These are phyloP conservation scores for Idaea straminata DNA, from an alignment of 2,888 invertebrate species.

Conservation along the genomic window DNA sequence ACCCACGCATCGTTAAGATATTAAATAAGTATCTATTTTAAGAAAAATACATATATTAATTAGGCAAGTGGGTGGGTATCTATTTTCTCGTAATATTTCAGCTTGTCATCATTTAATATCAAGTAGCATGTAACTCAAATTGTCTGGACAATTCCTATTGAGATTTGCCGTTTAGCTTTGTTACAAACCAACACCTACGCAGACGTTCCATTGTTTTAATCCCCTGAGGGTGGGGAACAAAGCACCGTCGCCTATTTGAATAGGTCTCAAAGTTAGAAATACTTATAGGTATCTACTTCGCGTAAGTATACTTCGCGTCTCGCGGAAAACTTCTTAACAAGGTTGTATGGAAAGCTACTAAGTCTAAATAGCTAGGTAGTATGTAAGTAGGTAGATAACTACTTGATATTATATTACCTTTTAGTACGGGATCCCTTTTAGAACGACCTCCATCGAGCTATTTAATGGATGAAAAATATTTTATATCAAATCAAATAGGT, in stretches of 20 bases:
- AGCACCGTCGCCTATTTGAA: constrained; percentile 22
- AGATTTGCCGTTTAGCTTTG: constrained; percentile 12
- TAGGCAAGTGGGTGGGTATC: background rate
- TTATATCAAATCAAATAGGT: too few species aligned
- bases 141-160: background rate
- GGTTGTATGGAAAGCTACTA: background rate
- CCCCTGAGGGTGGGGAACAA: constrained; percentile 22
- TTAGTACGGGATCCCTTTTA: too few species aligned
- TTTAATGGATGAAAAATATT: too few species aligned
- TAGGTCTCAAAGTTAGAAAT: constrained; percentile 17
- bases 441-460: too few species aligned
- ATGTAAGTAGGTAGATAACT: too few species aligned
- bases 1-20: background rate
- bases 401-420: too few species aligned
- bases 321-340: background rate
- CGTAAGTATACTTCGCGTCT: background rate
- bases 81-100: background rate
- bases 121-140: background rate
- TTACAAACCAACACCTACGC: constrained; percentile 13
- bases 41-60: background rate
- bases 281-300: constrained; percentile 5
- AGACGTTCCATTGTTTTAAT: constrained; percentile 19
- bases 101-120: background rate
- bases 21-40: background rate
- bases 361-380: too few species aligned